Base-by-base conservation (phyloP, 2,888 invertebrate genomes). In the Protodeltote pygarga region DNA sequence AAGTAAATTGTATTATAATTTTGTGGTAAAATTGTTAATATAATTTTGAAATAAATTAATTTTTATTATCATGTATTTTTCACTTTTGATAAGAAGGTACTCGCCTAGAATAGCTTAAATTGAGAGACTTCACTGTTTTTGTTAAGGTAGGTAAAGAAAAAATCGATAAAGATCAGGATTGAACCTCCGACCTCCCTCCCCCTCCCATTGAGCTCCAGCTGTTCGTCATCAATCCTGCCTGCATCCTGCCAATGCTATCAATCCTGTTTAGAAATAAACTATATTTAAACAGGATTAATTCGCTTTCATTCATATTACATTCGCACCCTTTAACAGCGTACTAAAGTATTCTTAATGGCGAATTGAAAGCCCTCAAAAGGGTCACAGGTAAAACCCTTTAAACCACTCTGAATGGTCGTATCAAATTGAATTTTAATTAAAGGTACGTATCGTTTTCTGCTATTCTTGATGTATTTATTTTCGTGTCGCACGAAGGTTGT, bases 41-140 rank as follows among this genome's bases (percentile, higher is more conserved):
- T 83, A 79, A 80, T 77, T 85, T 84, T 83, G 71, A 66, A 87
- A 83, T 87, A 85, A 85, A 88, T 81, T 79, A 81, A 82, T 83
- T 83, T 77, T 87, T 83, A 77, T 79, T 79, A 75, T 79, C 58
- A 64, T 55, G 47, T 49, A 37, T 49, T 2, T 11, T 45, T 42
- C 37, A 28, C 29, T 40, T 65, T 16, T n/a, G n/a, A n/a, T n/a
- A n/a, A n/a, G n/a, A n/a, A n/a, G n/a, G n/a, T n/a, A n/a, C n/a
- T n/a, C n/a, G n/a, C n/a, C n/a, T n/a, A n/a, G n/a, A n/a, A n/a
- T n/a, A n/a, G n/a, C n/a, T n/a, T n/a, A n/a, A n/a, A n/a, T n/a
- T n/a, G n/a, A n/a, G n/a, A n/a, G n/a, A n/a, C n/a, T n/a, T n/a
- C n/a, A n/a, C n/a, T n/a, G n/a, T n/a, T n/a, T n/a, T n/a, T n/a